phyloP scores from a whole-genome alignment of 2,888 invertebrate genomes.

The Pteria penguin region DNA sequence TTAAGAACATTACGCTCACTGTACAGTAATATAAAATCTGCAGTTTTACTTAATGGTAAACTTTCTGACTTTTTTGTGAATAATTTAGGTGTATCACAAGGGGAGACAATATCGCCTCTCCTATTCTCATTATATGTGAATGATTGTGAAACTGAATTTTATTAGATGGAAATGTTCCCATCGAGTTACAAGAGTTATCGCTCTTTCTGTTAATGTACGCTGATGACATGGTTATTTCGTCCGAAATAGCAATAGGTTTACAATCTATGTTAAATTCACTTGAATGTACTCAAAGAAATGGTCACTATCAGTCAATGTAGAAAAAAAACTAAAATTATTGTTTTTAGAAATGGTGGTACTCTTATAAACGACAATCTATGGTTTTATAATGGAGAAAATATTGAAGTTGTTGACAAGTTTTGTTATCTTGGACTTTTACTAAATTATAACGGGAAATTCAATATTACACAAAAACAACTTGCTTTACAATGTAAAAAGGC shows the following conservation, averaged over 20 bases:
- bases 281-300: too few species aligned
- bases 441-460: too few species aligned
- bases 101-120: background rate
- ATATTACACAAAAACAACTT: too few species aligned
- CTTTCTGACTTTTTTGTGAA: constrained; percentile 13
- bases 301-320: too few species aligned
- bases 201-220: constrained; percentile 12
- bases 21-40: too few species aligned
- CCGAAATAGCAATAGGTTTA: too few species aligned
- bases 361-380: background rate
- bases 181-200: constrained; percentile 3
- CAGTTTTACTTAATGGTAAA: background rate
- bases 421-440: background rate
- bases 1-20: too few species aligned
- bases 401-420: constrained; percentile 19
- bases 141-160: constrained; percentile 1
- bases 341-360: constrained; percentile 30
- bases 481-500: too few species aligned
- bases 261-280: too few species aligned
- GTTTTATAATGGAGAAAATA: too few species aligned
- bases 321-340: too few species aligned
- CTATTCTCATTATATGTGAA: too few species aligned
- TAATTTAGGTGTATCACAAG: constrained; percentile 13
- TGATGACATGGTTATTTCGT: constrained; percentile 17
- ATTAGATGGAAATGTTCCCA: background rate